phyloP scores from a whole-genome alignment of 2,797 vertebrate species.

The Natrix natrix region DNA sequence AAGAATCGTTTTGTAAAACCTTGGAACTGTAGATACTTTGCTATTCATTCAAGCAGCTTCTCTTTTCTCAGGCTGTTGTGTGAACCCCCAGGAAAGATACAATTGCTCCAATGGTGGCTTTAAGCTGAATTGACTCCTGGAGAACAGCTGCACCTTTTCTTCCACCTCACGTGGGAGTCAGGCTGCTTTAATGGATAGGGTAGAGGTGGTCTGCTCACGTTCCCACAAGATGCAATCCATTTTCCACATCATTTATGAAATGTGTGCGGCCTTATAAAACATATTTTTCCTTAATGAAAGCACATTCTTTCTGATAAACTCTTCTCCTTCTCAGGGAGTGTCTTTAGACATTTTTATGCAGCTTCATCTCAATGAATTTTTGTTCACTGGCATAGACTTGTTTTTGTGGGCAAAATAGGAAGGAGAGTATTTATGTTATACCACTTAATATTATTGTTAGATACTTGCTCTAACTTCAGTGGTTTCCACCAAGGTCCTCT shows the following conservation, averaged over 20 bases:
- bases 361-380: not conserved
- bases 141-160: not conserved
- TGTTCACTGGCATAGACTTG: not conserved
- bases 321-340: not conserved
- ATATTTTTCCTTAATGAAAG: not conserved
- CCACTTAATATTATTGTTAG: not conserved
- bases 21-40: not conserved
- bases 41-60: not conserved
- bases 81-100: not conserved
- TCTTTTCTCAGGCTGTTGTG: not conserved
- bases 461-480: too few relatives aligned
- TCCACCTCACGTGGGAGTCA: not conserved
- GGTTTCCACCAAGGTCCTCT: too few relatives aligned
- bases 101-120: not conserved
- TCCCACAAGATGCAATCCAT: not conserved
- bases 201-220: not conserved
- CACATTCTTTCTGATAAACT: constrained; percentile 29
- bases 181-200: not conserved
- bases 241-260: not conserved
- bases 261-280: not conserved
- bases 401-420: not conserved
- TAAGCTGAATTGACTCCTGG: not conserved
- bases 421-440: not conserved
- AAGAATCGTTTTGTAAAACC: constrained; percentile 36
- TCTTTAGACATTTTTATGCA: not conserved